Evolutionary conservation across 2,888 invertebrate species (phyloP).

Genomic region (Spodoptera littoralis): DNA sequence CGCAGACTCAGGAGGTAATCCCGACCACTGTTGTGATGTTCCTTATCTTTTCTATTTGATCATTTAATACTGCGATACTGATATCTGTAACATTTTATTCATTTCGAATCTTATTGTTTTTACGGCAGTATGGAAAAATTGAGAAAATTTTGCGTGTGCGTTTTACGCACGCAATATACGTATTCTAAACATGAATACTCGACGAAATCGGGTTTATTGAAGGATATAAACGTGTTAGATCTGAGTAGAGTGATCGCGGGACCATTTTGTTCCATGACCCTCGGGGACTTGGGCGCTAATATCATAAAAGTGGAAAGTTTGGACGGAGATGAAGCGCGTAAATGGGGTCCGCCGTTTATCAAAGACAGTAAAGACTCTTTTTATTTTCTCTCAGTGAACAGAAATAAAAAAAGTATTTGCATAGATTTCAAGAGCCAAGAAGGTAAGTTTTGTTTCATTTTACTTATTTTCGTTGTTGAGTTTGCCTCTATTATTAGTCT

Average conservation of each 20-base stretch:
- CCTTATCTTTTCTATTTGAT: slow-evolving; percentile 76
- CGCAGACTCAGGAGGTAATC: slow-evolving; percentile 80
- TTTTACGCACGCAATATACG: slow-evolving; percentile 55
- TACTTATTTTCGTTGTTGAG: too few relatives aligned
- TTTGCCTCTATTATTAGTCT: not conserved
- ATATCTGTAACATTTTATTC: slow-evolving; percentile 39
- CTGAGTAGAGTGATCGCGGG: slow-evolving; percentile 97
- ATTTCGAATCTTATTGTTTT: slow-evolving; percentile 41
- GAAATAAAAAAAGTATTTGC: slow-evolving; percentile 98
- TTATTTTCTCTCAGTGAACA: slow-evolving; percentile 96
- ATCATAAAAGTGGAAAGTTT: slow-evolving; percentile 97
- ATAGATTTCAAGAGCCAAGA: slow-evolving; percentile 93
- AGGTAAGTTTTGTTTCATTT: slow-evolving; percentile 79
- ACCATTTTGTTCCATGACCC: slow-evolving; percentile 97
- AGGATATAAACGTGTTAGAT: slow-evolving; percentile 93
- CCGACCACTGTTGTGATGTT: slow-evolving; percentile 46
- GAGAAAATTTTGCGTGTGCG: slow-evolving; percentile 51
- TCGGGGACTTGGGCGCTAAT: slow-evolving; percentile 97
- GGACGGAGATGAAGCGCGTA: slow-evolving; percentile 94
- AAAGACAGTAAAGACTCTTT: slow-evolving; percentile 91
- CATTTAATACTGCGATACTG: slow-evolving; percentile 60
- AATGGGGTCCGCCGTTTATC: slow-evolving; percentile 97
- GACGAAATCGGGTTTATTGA: slow-evolving; percentile 88
- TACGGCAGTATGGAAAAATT: slow-evolving; percentile 59
- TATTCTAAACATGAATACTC: slow-evolving; percentile 62